Conservation (phyloP, 2,113 vertebrate species). For the Amazona vittata region DNA sequence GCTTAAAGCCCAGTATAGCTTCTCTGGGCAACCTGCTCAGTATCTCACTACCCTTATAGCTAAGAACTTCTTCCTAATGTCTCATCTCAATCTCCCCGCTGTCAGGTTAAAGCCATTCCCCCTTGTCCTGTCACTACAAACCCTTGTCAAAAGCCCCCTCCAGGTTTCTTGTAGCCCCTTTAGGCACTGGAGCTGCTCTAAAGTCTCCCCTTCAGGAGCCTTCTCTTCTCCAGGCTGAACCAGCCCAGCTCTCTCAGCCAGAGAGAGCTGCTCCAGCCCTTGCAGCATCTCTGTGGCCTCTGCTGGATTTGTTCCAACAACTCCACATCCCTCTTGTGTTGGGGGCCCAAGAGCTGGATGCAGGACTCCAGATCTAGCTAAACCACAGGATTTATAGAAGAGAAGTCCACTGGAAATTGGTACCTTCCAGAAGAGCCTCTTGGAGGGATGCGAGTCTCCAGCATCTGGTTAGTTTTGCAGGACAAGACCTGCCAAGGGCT, state of each 20-base stretch:
- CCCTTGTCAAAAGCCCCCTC: background rate
- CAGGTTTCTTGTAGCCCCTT: background rate
- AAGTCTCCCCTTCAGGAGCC: background rate
- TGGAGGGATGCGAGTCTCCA: background rate
- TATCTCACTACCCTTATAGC: background rate
- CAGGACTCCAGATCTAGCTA: background rate
- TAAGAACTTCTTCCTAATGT: background rate
- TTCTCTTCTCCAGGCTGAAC: background rate
- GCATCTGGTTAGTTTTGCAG: background rate
- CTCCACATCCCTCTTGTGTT: background rate
- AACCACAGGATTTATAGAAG: background rate
- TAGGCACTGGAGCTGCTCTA: background rate
- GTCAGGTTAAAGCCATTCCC: background rate
- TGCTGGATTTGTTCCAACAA: background rate
- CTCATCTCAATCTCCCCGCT: background rate
- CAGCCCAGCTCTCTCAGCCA: background rate
- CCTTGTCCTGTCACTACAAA: background rate
- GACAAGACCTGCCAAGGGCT: background rate
- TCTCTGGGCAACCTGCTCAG: background rate
- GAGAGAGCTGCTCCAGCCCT: background rate
- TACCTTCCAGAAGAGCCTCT: background rate
- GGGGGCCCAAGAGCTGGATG: background rate
- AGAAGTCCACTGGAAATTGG: background rate
- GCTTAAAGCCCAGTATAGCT: background rate
- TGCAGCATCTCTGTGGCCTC: background rate